A percentile compares a stretch with the other conserved stretches of the same genome.
Evolutionary conservation across 2,797 vertebrate genomes (phyloP).

Genomic region (Dallia pectoralis): DNA sequence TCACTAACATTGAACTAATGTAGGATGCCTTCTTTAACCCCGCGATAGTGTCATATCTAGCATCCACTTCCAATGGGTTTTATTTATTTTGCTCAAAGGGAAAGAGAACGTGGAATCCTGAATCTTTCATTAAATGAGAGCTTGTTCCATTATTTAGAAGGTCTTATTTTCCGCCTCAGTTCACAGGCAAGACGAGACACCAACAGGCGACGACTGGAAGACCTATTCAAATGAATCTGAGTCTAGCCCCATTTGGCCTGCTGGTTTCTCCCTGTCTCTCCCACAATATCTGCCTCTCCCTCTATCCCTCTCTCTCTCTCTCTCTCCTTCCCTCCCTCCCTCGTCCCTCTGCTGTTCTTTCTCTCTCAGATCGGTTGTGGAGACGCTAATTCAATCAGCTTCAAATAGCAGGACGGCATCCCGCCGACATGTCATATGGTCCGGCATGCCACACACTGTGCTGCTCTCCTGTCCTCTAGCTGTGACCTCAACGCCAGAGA

Average conservation of each 20-base stretch:
- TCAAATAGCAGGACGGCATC: constrained; percentile 44
- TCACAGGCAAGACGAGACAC: constrained; percentile 68
- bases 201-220: constrained; percentile 73
- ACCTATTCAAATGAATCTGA: constrained; percentile 70
- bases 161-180: constrained; percentile 72
- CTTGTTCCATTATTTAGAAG: constrained; percentile 76
- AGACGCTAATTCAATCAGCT: constrained; percentile 58
- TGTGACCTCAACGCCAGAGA: constrained; percentile 31
- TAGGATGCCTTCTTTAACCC: constrained; percentile 40
- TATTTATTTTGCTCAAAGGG: constrained; percentile 53
- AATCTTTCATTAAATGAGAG: constrained; percentile 74
- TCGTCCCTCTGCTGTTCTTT: constrained; percentile 33
- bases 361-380: constrained; percentile 45
- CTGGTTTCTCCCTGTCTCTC: constrained; percentile 57
- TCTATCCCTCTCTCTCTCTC: neutral
- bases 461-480: constrained; percentile 53
- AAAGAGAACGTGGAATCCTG: constrained; percentile 56
- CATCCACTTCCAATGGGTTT: constrained; percentile 58
- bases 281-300: neutral
- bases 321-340: neutral
- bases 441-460: constrained; percentile 37
- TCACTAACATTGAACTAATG: constrained; percentile 26
- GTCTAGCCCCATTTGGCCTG: constrained; percentile 72
- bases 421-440: constrained; percentile 55
- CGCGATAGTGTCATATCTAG: constrained; percentile 58